Base-by-base conservation (phyloP, 2,888 invertebrate species). In the Andrena chrysosceles region DNA sequence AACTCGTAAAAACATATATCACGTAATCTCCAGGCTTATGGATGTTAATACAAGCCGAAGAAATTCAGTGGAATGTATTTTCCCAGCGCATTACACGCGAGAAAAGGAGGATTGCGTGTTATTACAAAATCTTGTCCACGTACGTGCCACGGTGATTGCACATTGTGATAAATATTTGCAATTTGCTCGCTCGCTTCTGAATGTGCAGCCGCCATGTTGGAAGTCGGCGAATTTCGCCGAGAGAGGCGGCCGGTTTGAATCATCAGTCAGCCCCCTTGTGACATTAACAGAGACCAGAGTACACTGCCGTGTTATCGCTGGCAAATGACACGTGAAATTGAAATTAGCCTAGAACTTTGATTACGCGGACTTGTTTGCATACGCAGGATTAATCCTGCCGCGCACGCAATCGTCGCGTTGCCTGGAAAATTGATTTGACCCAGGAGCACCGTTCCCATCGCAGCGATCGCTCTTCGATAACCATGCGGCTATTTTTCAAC, bases 281-380 rank as follows among this genome's bases (percentile, higher is more conserved):
- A 42, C 69, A 56, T 71, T 59, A 31, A 31, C 59, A 13, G 63
- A 10, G 52, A 29, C 33, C 42, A 29, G 49, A 23, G 33, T 60
- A 70, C 62, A 70, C 31, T 52, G 35, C 66, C 59, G 33, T 52
- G 60, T 77, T 80, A 80, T 80, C 77, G 33, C 52, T 7, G 31
- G 31, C 77, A 66, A 80, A 77, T 77, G 71, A 80, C 66, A 77
- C 71, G 77, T 67, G 80, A 80, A 67, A 77, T 71, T 80, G 80
- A 71, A 80, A 77, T 71, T 67, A 71, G 66, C 66, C 66, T 33
- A 10, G 70, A 80, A 77, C 77, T 77, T 66, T 77, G 79, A 77
- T 70, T 77, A 42, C 23, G 35, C 60, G 52, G n/a, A 35, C 73
- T 35, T 66, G 73, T 67, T 73, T 77, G 66, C 73, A 29, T 66